Conservation (phyloP, 2,888 invertebrate species). For the Xestia c-nigrum region DNA sequence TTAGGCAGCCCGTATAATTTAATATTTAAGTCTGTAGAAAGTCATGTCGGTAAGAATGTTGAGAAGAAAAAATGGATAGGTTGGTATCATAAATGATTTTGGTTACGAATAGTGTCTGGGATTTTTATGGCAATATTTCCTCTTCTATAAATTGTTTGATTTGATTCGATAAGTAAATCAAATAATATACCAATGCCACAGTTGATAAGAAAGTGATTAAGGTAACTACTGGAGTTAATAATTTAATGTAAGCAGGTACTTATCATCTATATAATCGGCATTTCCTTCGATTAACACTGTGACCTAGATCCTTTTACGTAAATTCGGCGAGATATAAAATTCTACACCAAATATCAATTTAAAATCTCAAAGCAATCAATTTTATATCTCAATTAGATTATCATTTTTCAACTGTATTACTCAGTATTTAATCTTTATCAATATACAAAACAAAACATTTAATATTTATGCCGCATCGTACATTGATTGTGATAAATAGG, state of each 20-base stretch:
- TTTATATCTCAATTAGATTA: conserved; percentile 26
- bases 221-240: neutral
- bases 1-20: neutral
- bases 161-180: neutral
- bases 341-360: conserved; percentile 19
- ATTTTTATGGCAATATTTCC: neutral
- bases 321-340: conserved; percentile 23
- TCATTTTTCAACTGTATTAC: conserved; percentile 16
- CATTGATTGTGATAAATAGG: conserved; percentile 8
- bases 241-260: neutral
- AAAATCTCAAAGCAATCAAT: conserved; percentile 17
- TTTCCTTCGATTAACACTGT: conserved; percentile 16
- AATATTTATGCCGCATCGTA: conserved; percentile 5
- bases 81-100: no score
- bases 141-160: neutral
- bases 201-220: conserved; percentile 5
- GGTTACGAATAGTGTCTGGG: no score
- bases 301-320: conserved; percentile 1
- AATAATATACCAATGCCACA: neutral
- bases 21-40: neutral
- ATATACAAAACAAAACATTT: neutral
- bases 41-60: neutral
- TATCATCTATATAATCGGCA: neutral
- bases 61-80: neutral
- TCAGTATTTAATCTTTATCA: conserved; percentile 7